Evolutionary conservation across 2,797 vertebrate species (phyloP).

Genomic region (Alcedo atthis): DNA sequence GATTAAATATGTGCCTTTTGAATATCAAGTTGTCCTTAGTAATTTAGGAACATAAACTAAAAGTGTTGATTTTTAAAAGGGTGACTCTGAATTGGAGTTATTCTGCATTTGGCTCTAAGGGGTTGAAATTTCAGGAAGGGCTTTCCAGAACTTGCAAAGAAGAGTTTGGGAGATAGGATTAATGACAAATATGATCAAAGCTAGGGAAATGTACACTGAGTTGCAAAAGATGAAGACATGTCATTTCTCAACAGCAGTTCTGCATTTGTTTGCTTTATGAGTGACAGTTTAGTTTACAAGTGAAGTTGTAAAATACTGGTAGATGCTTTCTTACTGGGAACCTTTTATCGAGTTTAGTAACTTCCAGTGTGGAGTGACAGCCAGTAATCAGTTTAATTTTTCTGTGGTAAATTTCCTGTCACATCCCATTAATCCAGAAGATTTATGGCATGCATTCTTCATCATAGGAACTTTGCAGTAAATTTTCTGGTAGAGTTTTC

Average conservation of each 20-base stretch:
- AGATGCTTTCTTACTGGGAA: not conserved
- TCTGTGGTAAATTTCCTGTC: not conserved
- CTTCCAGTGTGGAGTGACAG: not conserved
- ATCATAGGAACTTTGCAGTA: not conserved
- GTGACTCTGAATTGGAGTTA: not conserved
- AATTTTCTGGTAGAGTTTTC: not conserved
- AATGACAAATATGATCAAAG: constrained; percentile 15
- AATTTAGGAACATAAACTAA: not conserved
- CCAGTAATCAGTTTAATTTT: not conserved
- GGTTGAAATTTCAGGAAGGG: not conserved
- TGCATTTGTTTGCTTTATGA: not conserved
- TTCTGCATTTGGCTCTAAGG: not conserved
- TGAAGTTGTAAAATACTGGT: not conserved
- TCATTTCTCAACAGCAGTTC: not conserved
- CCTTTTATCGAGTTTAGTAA: not conserved
- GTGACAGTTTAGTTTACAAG: not conserved
- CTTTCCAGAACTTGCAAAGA: not conserved
- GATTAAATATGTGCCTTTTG: not conserved
- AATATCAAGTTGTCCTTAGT: not conserved
- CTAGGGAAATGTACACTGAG: not conserved
- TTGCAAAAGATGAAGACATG: not conserved
- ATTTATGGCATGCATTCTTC: not conserved
- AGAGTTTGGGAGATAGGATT: constrained; percentile 9
- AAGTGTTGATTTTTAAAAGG: not conserved
- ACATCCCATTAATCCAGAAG: not conserved